A percentile compares a stretch with the other conserved stretches of the same genome.
Evolutionary conservation across 2,113 vertebrate species (phyloP).

Genomic region (Heterotilapia buettikoferi): DNA sequence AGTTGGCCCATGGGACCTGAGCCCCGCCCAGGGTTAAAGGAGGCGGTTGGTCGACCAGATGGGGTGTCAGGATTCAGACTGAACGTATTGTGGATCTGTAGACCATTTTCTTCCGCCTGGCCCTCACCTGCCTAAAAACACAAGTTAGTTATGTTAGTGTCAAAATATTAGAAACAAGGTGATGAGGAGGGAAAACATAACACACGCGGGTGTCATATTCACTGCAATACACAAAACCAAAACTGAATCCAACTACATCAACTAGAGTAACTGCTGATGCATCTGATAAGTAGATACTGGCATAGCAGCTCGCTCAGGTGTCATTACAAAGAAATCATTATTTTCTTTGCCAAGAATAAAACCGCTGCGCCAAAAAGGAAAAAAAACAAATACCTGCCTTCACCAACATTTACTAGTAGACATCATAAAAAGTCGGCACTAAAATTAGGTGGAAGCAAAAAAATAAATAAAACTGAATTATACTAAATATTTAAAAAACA

Average conservation of each 20-base stretch:
- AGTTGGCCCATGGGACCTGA: conserved; percentile 78
- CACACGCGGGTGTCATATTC: neutral
- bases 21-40: conserved; percentile 93
- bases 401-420: neutral
- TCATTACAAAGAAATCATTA: neutral
- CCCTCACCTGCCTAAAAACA: conserved; percentile 37
- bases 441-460: neutral
- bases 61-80: conserved; percentile 79
- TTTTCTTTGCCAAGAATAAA: neutral
- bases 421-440: neutral
- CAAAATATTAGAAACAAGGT: neutral
- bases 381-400: neutral
- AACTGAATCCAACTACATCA: neutral
- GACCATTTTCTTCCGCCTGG: conserved; percentile 79
- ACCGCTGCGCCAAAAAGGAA: neutral
- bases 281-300: neutral
- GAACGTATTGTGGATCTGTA: conserved; percentile 87
- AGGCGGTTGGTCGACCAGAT: conserved; percentile 54
- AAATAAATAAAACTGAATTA: neutral
- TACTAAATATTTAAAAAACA: neutral
- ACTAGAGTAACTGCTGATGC: neutral
- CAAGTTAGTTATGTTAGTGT: neutral
- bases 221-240: neutral
- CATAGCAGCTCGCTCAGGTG: neutral
- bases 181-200: neutral